Evolutionary conservation across 2,888 invertebrate genomes (phyloP), one percentile per base, ranked within the genome.

Genomic region (Heliconius erato): DNA sequence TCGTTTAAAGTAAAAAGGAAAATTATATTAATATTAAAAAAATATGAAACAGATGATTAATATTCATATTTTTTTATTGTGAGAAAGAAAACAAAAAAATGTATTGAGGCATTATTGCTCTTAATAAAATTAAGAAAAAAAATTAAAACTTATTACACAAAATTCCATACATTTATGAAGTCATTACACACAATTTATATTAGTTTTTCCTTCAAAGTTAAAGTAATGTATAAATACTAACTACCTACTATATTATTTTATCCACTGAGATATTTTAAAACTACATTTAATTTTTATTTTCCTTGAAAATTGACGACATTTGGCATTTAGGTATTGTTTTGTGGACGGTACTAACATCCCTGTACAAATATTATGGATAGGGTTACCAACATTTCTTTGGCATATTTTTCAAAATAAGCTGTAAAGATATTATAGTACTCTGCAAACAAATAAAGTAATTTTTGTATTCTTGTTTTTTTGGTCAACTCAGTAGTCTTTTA

Each of bases 191-290:
- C 40, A 71, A 11, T 23, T 35, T 35, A 23, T 69, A 11, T 69
- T 23, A 54, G 9, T 2, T 40, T n/a, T 69, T 69, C 11, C n/a
- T 71, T 40, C 12, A 35, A 14, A 71, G n/a, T 72, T 28, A 44
- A 23, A 78, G 23, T 19, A 67, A 26, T 44, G 5, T 78, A 28
- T 67, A 28, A 67, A 67, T 44, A 78, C 67, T 35, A 63, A 44
- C 7, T 32, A 26, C 7, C 23, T 9, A 23, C 12, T 49, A 65
- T 78, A 67, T 65, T 26, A 40, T 71, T 40, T 16, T 40, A 79
- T 81, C 81, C 81, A 81, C 83, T 79, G 79, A 83, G 83, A 81
- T 71, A 79, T 69, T 65, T 44, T 74, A 26, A 40, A 44, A 19
- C 44, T 40, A 63, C 4, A 11, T 35, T 63, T n/a, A 35, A n/a